phyloP scores from a whole-genome alignment of 1,140 invertebrate genomes.

The Oedothorax gibbosus region DNA sequence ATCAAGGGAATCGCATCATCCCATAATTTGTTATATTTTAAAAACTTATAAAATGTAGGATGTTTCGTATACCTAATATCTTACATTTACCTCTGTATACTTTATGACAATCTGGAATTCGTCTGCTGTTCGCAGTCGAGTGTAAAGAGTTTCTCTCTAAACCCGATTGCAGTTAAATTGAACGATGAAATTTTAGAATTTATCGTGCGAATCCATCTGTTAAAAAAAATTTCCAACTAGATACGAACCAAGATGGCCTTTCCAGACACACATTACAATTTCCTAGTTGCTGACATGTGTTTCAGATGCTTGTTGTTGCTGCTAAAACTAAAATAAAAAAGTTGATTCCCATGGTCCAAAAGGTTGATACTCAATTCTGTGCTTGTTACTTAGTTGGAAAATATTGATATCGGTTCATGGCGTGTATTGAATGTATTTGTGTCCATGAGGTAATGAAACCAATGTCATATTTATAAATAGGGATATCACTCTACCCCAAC shows the following conservation, averaged over 20 bases:
- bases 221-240: conserved; percentile 30
- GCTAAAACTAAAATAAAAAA: conserved; percentile 22
- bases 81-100: conserved; percentile 46
- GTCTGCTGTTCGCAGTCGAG: conserved; percentile 43
- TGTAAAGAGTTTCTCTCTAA: conserved; percentile 35
- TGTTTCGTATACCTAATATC: conserved; percentile 35
- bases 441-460: conserved; percentile 46
- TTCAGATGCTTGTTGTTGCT: conserved; percentile 51
- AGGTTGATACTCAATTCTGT: conserved; percentile 22
- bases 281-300: conserved; percentile 60
- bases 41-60: conserved; percentile 10
- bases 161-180: conserved; percentile 42
- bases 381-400: conserved; percentile 33
- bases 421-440: conserved; percentile 45
- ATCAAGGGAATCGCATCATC: no score
- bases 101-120: conserved; percentile 57
- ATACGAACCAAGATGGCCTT: conserved; percentile 57
- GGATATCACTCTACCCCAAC: conserved; percentile 36
- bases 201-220: not conserved
- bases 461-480: conserved; percentile 35
- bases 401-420: conserved; percentile 17
- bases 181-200: conserved; percentile 47
- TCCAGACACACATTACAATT: conserved; percentile 49
- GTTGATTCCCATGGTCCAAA: conserved; percentile 1
- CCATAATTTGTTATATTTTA: not conserved